Base-by-base conservation (phyloP, 37 sponge, comb jelly and placozoan species). In the Axinella damicornis region DNA sequence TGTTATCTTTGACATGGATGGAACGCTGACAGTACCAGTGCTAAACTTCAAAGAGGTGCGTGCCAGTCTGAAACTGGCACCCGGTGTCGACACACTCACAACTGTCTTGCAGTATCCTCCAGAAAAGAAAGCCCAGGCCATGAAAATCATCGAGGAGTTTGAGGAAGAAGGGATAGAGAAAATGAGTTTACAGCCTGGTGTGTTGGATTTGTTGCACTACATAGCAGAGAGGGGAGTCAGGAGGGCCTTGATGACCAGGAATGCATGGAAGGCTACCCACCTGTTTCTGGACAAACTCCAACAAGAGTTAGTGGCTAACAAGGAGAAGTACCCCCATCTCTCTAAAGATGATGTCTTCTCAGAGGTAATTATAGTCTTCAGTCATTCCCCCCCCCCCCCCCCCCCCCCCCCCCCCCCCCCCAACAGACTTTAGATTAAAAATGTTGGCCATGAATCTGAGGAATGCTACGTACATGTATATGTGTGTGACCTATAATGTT, bases 1-100 rank as follows among this genome's bases (percentile, higher is more conserved):
- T 18, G 85, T 93, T 0, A 85, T 93, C 22, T 93, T 93, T 24
- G 93, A 93, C 73, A 93, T 93, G 93, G 93, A 93, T 74, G 93
- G 93, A 1, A 93, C 93, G 2, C 77, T 93, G 19, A 93, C 93
- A 22, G 15, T 85, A 4, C 93, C 93, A 14, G 82, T 80, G 28
- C 46, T 85, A 11, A 70, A 88, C 52, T 85, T 88, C 54, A 36
- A 2, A 5, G 85, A 85, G 68, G 69, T 93, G 82, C 52, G 57
- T 32, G 13, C 21, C 24, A 60, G 69, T 0, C 32, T 93, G 38
- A 66, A 66, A 0, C 59, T 92, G 1, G 35, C 84, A 22, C 81
- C 46, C 0, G 55, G 34, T 21, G 52, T 27, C 6, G 93, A 93
- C 53, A 85, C 88, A 15, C 77, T 93, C 2, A 40, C 65, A 4